A percentile compares a stretch with the other conserved stretches of the same genome.
Conservation (phyloP, 30 jellyfish, hydroid and myxozoan genomes). For the Nemopilema nomurai region DNA sequence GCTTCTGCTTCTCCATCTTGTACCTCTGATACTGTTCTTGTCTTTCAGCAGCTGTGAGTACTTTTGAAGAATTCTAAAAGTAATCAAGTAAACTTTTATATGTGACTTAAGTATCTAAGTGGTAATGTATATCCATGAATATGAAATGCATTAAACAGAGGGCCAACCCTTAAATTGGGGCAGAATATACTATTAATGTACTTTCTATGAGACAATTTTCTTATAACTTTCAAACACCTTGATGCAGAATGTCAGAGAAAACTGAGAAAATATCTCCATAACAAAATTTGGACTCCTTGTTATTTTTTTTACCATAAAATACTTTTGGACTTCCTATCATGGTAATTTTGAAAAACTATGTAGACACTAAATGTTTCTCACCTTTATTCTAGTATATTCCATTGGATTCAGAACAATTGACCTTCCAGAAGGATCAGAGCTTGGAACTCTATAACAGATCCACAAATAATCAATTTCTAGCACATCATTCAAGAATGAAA, state of each 20-base stretch:
- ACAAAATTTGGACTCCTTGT: too few relatives aligned
- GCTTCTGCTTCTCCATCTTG: constrained; percentile 68
- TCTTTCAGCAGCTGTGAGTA: constrained; percentile 82
- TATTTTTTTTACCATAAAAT: too few relatives aligned
- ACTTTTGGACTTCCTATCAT: too few relatives aligned
- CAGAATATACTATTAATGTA: too few relatives aligned
- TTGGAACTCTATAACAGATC: constrained; percentile 82
- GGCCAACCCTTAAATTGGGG: too few relatives aligned
- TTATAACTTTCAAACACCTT: too few relatives aligned
- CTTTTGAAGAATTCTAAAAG: constrained; percentile 77
- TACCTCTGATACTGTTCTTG: constrained; percentile 61
- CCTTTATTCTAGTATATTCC: constrained; percentile 84
- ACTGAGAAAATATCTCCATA: too few relatives aligned
- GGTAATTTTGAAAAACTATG: too few relatives aligned
- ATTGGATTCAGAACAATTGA: constrained; percentile 66
- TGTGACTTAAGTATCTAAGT: not conserved
- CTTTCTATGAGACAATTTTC: too few relatives aligned
- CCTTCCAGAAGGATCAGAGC: constrained; percentile 96
- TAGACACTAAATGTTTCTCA: too few relatives aligned
- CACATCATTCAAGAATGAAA: not conserved
- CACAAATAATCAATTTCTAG: not conserved
- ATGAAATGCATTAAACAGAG: too few relatives aligned
- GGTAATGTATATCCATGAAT: not conserved
- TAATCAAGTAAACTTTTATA: not conserved
- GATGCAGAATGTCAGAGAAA: too few relatives aligned